Percentiles rank a stretch among this genome's conserved stretches.
These are phyloP conservation scores for Eleginops maclovinus DNA, from an alignment of 2,113 vertebrate genomes.

Conservation along the genomic window DNA sequence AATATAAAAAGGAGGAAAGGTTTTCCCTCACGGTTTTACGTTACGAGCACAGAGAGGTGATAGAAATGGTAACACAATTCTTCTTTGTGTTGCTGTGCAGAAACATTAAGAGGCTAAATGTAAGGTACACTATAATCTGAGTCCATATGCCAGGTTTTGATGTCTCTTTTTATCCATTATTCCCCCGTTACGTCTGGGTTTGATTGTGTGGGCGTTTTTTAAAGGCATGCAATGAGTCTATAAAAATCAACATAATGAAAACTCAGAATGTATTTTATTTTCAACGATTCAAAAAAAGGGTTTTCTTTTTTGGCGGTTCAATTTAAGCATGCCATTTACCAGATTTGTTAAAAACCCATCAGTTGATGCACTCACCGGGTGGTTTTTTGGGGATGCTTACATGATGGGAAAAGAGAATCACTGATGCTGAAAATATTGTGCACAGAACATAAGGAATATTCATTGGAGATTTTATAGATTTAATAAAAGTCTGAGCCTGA, in stretches of 20 bases:
- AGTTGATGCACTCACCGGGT: background rate
- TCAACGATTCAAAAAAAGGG: background rate
- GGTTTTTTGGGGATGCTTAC: background rate
- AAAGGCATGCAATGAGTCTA: background rate
- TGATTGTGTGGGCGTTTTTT: constrained; percentile 44
- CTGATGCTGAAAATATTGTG: background rate
- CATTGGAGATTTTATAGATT: constrained; percentile 36
- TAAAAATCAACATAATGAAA: constrained; percentile 42
- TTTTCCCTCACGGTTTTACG: background rate
- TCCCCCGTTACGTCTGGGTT: constrained; percentile 13
- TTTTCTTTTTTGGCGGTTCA: background rate
- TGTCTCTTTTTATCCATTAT: background rate
- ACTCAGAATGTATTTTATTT: constrained; percentile 35
- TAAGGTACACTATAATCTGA: background rate
- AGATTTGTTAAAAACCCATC: constrained; percentile 1
- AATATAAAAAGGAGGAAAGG: too few relatives aligned
- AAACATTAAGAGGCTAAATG: background rate
- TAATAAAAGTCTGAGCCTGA: constrained; percentile 54
- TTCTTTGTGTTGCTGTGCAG: constrained; percentile 8
- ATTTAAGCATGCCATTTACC: constrained; percentile 2
- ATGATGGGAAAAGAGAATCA: too few relatives aligned
- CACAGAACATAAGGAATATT: background rate
- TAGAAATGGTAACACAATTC: background rate
- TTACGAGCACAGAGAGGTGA: background rate
- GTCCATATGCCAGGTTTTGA: background rate